Percentiles rank a stretch among this genome's conserved stretches.
These are phyloP conservation scores for Cryptoblepharus egeriae DNA, from an alignment of 2,797 vertebrate species.

Conservation along the genomic window DNA sequence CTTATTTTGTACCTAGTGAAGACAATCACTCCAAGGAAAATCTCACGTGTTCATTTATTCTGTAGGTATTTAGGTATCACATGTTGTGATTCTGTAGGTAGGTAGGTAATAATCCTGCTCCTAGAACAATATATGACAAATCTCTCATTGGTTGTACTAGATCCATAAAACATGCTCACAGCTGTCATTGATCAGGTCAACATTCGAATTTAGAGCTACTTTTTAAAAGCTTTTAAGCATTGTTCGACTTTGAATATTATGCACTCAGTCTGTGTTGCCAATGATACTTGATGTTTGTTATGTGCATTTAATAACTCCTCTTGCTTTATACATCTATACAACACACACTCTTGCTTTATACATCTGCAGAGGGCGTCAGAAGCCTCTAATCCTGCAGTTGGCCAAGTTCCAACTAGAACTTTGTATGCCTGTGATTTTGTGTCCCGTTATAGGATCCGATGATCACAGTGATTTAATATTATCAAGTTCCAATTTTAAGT, in stretches of 20 bases:
- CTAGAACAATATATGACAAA: background rate
- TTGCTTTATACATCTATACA: too few relatives aligned
- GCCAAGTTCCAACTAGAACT: background rate
- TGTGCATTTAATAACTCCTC: too few relatives aligned
- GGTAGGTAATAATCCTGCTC: background rate
- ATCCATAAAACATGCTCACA: too few relatives aligned
- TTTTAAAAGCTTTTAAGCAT: too few relatives aligned
- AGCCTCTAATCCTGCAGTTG: background rate
- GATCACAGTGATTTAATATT: background rate
- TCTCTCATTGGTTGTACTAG: background rate
- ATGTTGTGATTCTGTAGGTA: background rate
- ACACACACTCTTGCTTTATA: too few relatives aligned
- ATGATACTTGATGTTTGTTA: too few relatives aligned
- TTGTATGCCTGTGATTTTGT: background rate
- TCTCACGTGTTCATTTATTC: accelerated
- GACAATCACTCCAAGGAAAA: too few relatives aligned
- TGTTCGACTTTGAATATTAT: too few relatives aligned
- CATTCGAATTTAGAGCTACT: too few relatives aligned
- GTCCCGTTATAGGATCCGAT: background rate
- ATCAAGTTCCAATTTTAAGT: background rate
- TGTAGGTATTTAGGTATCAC: background rate
- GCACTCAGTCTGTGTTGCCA: too few relatives aligned
- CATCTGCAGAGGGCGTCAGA: too few relatives aligned
- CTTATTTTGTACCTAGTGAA: background rate
- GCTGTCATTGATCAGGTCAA: too few relatives aligned